Evolutionary conservation across 2,113 vertebrate species (phyloP).

Genomic region (Nothocercus nigrocapillus): DNA sequence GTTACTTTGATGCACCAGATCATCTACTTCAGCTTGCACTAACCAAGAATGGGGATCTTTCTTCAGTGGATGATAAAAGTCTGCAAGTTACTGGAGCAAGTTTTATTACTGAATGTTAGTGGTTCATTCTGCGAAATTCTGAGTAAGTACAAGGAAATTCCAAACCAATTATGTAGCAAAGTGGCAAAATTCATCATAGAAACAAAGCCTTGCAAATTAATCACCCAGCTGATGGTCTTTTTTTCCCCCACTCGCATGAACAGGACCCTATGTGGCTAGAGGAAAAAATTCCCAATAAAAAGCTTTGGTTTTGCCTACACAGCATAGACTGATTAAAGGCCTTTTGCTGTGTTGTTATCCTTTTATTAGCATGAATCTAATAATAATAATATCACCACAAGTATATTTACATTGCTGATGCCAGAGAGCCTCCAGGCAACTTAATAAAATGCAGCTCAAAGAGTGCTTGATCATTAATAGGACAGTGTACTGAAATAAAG

Average conservation of each 20-base stretch:
- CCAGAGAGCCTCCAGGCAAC: slow-evolving; percentile 55
- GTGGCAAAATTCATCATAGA: slow-evolving; percentile 22
- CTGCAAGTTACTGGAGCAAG: slow-evolving; percentile 13
- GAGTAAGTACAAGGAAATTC: slow-evolving; percentile 61
- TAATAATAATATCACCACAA: slow-evolving; percentile 71
- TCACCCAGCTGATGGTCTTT: background rate
- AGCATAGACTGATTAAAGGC: slow-evolving; percentile 62
- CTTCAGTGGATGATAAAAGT: background rate
- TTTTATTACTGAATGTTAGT: slow-evolving; percentile 3
- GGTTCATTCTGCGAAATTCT: slow-evolving; percentile 40
- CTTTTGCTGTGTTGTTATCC: slow-evolving; percentile 56
- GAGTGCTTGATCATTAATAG: slow-evolving; percentile 52
- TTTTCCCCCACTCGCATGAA: background rate
- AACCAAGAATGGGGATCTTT: slow-evolving; percentile 5
- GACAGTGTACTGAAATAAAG: slow-evolving; percentile 62
- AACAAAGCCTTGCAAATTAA: slow-evolving; percentile 34
- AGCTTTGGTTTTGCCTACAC: slow-evolving; percentile 46
- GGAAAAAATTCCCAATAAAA: slow-evolving; percentile 14
- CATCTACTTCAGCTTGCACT: slow-evolving; percentile 7
- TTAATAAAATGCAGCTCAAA: slow-evolving; percentile 59
- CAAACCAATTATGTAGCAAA: slow-evolving; percentile 54
- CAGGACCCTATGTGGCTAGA: background rate
- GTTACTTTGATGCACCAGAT: slow-evolving; percentile 47
- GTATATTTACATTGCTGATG: slow-evolving; percentile 64
- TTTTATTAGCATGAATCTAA: slow-evolving; percentile 66